Conservation (phyloP, 1,140 invertebrate species). For the Diploscapter pachys region DNA sequence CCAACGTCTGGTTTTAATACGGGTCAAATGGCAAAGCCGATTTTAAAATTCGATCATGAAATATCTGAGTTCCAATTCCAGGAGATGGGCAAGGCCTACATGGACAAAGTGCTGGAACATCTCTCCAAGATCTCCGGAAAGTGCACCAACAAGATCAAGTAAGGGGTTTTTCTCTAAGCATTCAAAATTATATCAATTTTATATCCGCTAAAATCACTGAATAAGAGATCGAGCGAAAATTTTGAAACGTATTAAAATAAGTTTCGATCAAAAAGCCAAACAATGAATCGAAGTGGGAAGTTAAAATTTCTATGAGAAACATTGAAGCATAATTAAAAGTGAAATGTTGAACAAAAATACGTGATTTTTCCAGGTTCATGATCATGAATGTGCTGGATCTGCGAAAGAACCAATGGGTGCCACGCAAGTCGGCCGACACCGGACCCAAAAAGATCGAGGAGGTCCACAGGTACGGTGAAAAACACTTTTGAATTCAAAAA, state of each 20-base stretch:
- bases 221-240: no score
- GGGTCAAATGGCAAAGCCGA: no score
- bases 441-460: constrained; percentile 36
- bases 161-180: not conserved
- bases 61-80: not conserved
- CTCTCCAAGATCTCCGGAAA: not conserved
- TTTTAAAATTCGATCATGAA: no score
- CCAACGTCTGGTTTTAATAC: no score
- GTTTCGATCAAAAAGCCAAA: no score
- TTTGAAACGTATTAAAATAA: no score
- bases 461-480: constrained; percentile 29
- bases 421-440: constrained; percentile 20
- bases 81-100: not conserved
- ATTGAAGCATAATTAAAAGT: not conserved
- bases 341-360: not conserved
- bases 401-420: constrained; percentile 31
- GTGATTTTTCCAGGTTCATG: constrained; percentile 24
- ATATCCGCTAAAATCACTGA: no score
- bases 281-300: no score
- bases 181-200: no score
- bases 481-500: constrained; percentile 7
- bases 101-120: constrained; percentile 12
- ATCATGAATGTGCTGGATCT: constrained; percentile 35
- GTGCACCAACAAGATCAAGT: constrained; percentile 22
- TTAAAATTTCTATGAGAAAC: not conserved